phyloP scores from a whole-genome alignment of 2,113 vertebrate genomes.

The Trematomus loennbergii region DNA sequence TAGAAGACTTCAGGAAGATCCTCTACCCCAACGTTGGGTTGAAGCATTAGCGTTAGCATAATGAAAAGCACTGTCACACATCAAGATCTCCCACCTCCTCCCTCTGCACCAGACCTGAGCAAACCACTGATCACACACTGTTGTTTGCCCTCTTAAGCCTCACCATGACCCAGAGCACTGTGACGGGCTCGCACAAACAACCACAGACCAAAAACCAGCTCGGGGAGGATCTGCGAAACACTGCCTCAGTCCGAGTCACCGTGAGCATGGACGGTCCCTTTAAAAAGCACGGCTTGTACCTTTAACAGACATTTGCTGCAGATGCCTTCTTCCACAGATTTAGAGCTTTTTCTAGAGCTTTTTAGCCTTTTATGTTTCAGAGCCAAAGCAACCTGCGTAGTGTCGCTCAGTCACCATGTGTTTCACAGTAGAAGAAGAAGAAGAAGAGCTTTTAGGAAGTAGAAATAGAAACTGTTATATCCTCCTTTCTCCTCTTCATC shows the following conservation, averaged over 20 bases:
- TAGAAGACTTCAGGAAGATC: no score
- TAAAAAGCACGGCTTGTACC: conserved; percentile 80
- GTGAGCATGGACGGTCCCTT: conserved; percentile 64
- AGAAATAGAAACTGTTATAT: conserved; percentile 56
- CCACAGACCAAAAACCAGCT: no score
- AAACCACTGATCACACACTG: conserved; percentile 2
- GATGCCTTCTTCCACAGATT: conserved; percentile 73
- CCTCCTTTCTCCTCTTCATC: background rate
- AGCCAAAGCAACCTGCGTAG: conserved; percentile 28
- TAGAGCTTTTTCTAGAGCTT: conserved; percentile 44
- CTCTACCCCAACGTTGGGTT: no score
- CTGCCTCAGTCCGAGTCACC: background rate
- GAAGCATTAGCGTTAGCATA: no score
- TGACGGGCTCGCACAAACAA: no score
- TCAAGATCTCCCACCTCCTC: background rate
- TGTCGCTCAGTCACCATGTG: conserved; percentile 44
- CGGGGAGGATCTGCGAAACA: background rate
- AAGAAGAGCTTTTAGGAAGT: conserved; percentile 53
- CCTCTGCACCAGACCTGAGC: conserved; percentile 33
- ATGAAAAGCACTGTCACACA: background rate
- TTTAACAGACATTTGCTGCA: conserved; percentile 74
- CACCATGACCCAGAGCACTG: no score
- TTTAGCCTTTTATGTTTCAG: conserved; percentile 30
- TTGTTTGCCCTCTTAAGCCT: no score
- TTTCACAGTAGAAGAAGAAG: conserved; percentile 46